phyloP scores from a whole-genome alignment of 2,888 invertebrate species.

The Mellilla xanthometata region DNA sequence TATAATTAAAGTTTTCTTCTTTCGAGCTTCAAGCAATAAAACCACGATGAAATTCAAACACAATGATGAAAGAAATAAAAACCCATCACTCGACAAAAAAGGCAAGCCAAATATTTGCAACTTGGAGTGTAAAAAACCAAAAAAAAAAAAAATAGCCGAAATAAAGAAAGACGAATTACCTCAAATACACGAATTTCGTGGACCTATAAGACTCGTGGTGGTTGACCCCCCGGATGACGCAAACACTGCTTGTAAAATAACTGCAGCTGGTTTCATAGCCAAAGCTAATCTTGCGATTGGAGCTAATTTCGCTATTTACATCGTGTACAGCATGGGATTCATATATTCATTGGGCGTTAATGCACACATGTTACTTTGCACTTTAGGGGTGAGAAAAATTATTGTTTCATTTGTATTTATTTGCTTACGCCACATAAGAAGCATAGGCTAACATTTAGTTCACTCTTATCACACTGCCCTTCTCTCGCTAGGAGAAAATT shows the following conservation, averaged over 20 bases:
- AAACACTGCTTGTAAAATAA: background rate
- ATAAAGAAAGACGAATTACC: background rate
- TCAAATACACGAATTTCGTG: background rate
- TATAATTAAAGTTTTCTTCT: too few species aligned
- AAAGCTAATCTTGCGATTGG: background rate
- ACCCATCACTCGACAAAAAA: too few species aligned
- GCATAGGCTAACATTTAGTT: too few species aligned
- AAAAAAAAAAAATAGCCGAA: background rate
- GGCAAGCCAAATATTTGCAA: background rate
- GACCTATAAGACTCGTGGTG: background rate
- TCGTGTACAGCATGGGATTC: background rate
- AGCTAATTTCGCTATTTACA: background rate
- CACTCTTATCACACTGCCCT: too few species aligned
- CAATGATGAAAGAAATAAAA: too few species aligned
- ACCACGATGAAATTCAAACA: too few species aligned
- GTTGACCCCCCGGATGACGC: background rate
- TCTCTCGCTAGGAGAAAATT: background rate
- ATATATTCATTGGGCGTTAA: background rate
- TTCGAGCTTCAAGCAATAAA: too few species aligned
- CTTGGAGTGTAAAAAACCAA: background rate
- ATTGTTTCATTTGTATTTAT: background rate
- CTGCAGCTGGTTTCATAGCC: background rate
- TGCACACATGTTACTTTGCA: background rate
- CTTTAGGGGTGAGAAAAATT: background rate
- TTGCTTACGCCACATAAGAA: too few species aligned